Evolutionary conservation across 2,888 invertebrate species (phyloP), one percentile per base, ranked within the genome.

Genomic region (Epirrhoe tristata): DNA sequence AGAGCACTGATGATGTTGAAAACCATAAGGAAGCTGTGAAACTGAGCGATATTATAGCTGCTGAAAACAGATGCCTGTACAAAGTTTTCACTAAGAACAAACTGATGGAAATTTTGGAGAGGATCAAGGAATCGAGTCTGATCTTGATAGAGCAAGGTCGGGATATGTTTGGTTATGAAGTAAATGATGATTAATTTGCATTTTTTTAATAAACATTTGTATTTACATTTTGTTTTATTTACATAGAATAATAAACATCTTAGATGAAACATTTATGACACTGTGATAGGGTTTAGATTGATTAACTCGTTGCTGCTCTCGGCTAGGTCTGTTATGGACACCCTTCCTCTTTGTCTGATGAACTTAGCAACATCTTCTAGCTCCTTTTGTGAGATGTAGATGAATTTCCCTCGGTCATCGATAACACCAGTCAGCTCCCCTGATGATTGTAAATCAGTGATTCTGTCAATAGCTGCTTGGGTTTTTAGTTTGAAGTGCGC

Each of bases 361-460:
- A 99, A 99, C 84, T 98, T 98, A 0, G 99, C 99, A 1, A 99
- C 98, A 66, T 97, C 96, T 79, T 97, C 95, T 70, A 99, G 94
- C 89, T 99, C 99, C 52, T 96, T 96, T 76, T 96, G 95, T 0
- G 99, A 98, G 60, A 99, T 97, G 88, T 98, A 99, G 82, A 99
- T 99, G 85, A 99, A 99, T 91, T 99, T 99, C 16, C 99, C 99
- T 70, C 99, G 94, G 87, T 99, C 99, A 84, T 99, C 99, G 74
- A 99, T 97, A 0, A 99, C 99, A 0, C 99, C 98, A 1, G 98
- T 98, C n/a, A 99, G 93, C 62, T 95, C 95, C 10, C 97, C 98
- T 69, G 97, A 96, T 0, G 95, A 94, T 79, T 98, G 97, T 55
- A 99, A 92, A 55, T 97, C 96, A 72, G 97, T 96, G 70, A 99